Evolutionary conservation across 2,113 vertebrate genomes (phyloP).

Genomic region (Plectropomus leopardus): DNA sequence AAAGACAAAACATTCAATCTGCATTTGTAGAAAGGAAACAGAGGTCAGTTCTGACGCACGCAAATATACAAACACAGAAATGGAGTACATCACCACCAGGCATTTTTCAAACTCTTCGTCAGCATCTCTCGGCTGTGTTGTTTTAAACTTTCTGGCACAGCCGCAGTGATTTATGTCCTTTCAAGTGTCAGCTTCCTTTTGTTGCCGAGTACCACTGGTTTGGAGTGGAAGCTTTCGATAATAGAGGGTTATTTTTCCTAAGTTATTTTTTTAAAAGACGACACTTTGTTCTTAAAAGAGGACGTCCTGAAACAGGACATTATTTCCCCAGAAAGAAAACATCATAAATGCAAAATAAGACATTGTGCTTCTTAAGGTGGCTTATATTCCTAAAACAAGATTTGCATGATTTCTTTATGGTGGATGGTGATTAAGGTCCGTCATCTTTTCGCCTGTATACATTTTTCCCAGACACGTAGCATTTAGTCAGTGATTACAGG

Average conservation of each 20-base stretch:
- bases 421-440: conserved; percentile 29
- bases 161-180: conserved; percentile 42
- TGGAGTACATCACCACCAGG: neutral
- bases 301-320: neutral
- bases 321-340: neutral
- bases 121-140: conserved; percentile 32
- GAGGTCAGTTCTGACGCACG: conserved; percentile 26
- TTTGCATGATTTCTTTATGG: conserved; percentile 17
- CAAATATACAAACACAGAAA: conserved; percentile 34
- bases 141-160: conserved; percentile 50
- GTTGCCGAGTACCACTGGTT: conserved; percentile 1
- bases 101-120: conserved; percentile 47
- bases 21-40: conserved; percentile 5
- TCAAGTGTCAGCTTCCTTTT: conserved; percentile 44
- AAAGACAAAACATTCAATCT: conserved; percentile 15
- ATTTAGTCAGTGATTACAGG: conserved; percentile 46
- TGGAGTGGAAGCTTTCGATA: conserved; percentile 11
- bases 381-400: neutral
- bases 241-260: conserved; percentile 40
- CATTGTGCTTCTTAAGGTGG: neutral
- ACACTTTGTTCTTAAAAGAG: neutral
- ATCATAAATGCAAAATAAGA: neutral
- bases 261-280: conserved; percentile 21
- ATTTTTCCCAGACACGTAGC: conserved; percentile 29
- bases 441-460: neutral